A percentile compares a stretch with the other conserved stretches of the same genome.
These are phyloP conservation scores for Myotis lucifugus DNA, from an alignment of 2,113 vertebrate genomes.

Conservation along the genomic window DNA sequence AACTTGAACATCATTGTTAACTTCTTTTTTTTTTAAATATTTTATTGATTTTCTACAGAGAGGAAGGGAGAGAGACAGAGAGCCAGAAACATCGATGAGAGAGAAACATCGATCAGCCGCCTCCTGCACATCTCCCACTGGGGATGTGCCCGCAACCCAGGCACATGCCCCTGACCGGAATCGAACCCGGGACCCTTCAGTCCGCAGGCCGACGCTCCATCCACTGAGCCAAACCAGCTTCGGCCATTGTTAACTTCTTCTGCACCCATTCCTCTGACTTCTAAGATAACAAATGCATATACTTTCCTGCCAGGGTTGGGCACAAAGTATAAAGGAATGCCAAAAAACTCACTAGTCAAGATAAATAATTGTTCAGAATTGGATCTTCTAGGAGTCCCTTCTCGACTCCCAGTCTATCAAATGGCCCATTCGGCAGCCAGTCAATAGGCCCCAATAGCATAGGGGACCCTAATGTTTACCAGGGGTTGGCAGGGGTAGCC, in stretches of 20 bases:
- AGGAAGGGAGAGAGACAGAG: too few species aligned
- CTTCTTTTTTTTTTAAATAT: too few species aligned
- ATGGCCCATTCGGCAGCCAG: not conserved
- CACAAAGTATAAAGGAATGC: not conserved
- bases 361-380: conserved; percentile 44
- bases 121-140: too few species aligned
- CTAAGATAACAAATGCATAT: not conserved
- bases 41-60: too few species aligned
- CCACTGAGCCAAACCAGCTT: too few species aligned
- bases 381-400: not conserved
- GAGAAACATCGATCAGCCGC: too few species aligned
- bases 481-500: not conserved
- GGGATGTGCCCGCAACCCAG: too few species aligned
- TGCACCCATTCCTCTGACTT: not conserved
- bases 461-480: conserved; percentile 16
- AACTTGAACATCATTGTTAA: not conserved
- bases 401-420: conserved; percentile 40
- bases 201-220: too few species aligned
- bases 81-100: too few species aligned
- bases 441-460: not conserved
- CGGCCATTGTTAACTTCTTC: not conserved
- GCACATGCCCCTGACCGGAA: too few species aligned
- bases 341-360: not conserved
- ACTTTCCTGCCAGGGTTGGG: not conserved
- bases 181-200: too few species aligned